These are phyloP conservation scores for Gasteruption jaculator DNA, from an alignment of 2,888 invertebrate genomes.

Conservation along the genomic window DNA sequence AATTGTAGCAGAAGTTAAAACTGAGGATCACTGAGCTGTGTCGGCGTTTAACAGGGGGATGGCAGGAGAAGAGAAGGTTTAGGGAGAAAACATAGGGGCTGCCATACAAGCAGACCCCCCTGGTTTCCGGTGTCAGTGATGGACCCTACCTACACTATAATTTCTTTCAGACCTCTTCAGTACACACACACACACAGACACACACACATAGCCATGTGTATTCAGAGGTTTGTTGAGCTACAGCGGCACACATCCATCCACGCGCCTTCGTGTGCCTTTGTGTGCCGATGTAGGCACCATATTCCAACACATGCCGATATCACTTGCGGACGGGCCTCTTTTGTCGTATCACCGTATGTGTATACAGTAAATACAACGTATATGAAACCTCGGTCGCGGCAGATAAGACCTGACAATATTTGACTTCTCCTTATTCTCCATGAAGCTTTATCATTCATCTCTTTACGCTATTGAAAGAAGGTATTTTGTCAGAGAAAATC, in stretches of 20 bases:
- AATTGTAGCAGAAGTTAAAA: no score
- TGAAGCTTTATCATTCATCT: no score
- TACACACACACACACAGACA: conserved; percentile 15
- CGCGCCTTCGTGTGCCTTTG: conserved; percentile 22
- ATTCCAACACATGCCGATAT: no score
- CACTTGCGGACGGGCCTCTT: not conserved
- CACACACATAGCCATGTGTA: conserved; percentile 21
- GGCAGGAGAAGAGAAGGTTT: conserved; percentile 10
- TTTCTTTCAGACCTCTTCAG: conserved; percentile 21
- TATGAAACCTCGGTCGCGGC: not conserved
- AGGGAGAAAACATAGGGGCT: conserved; percentile 25
- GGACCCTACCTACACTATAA: conserved; percentile 26
- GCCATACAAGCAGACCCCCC: conserved; percentile 30
- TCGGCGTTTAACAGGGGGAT: conserved; percentile 24
- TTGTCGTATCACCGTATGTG: no score
- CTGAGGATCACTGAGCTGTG: conserved; percentile 26
- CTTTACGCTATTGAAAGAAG: no score
- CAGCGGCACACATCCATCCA: no score
- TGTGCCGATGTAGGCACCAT: no score
- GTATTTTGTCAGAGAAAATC: no score
- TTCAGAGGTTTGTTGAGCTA: no score
- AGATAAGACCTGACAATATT: conserved; percentile 39
- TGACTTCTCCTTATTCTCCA: conserved; percentile 29
- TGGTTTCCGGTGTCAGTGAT: conserved; percentile 40
- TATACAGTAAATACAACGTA: no score